These are phyloP conservation scores for Dryobota labecula DNA, from an alignment of 2,888 invertebrate species.

Conservation along the genomic window DNA sequence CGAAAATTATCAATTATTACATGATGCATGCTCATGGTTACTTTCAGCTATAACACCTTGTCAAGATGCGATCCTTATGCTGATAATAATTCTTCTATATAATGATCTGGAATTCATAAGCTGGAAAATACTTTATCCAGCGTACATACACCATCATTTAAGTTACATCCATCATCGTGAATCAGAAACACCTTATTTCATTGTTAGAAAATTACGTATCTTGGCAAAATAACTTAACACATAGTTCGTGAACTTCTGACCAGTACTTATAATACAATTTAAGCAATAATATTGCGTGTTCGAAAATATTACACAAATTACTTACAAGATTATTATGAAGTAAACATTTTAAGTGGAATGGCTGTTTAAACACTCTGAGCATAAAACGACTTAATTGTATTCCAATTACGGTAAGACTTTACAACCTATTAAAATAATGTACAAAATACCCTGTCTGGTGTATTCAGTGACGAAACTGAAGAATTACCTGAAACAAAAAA, in stretches of 20 bases:
- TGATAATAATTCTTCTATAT: not conserved
- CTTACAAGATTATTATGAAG: conserved; percentile 31
- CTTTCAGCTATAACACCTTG: not conserved
- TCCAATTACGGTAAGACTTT: conserved; percentile 36
- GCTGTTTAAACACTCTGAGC: conserved; percentile 37
- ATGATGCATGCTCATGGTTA: conserved; percentile 1
- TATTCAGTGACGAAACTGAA: conserved; percentile 3
- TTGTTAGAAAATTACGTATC: conserved; percentile 27
- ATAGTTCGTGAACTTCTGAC: conserved; percentile 48
- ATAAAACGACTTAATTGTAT: conserved; percentile 49
- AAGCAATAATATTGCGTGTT: conserved; percentile 50
- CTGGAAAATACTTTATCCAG: not conserved
- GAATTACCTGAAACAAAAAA: conserved; percentile 60
- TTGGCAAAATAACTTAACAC: conserved; percentile 44
- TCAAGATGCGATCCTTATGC: not conserved
- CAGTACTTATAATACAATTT: conserved; percentile 49
- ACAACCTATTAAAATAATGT: conserved; percentile 30
- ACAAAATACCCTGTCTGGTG: conserved; percentile 16
- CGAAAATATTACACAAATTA: conserved; percentile 30
- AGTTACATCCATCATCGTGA: conserved; percentile 5
- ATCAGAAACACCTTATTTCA: conserved; percentile 1
- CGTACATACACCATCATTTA: not conserved
- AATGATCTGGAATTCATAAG: not conserved
- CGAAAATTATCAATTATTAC: conserved; percentile 29
- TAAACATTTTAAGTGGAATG: conserved; percentile 47